Conservation (phyloP, 2,113 vertebrate species). For the Globicephala melas region DNA sequence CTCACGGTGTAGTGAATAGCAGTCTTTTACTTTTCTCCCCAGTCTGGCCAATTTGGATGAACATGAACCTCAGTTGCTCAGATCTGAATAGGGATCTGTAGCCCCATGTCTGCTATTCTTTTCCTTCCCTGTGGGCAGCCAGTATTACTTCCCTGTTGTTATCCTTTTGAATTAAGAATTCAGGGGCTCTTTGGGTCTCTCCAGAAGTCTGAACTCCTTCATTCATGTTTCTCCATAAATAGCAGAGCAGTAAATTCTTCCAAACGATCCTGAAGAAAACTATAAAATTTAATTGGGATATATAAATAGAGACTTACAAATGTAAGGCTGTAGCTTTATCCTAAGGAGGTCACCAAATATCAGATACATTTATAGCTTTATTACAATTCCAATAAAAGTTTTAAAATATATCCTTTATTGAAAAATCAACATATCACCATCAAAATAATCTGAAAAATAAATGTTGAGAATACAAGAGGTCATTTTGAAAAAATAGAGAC, state of each 20-base stretch:
- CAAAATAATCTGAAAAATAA: conserved; percentile 10
- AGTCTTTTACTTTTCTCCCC: not conserved
- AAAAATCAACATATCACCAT: not conserved
- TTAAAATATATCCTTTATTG: not conserved
- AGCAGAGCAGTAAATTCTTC: not conserved
- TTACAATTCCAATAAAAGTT: not conserved
- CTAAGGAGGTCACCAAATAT: not conserved
- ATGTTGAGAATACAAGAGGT: not conserved
- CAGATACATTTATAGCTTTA: not conserved
- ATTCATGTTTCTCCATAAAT: conserved; percentile 9
- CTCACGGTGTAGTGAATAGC: not conserved
- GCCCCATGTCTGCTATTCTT: not conserved
- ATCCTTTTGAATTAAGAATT: not conserved
- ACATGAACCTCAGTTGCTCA: not conserved
- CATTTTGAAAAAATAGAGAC: not conserved
- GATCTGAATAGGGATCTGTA: not conserved
- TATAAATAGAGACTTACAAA: not conserved
- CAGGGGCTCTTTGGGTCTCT: not conserved
- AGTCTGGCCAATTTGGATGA: not conserved
- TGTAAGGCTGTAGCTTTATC: not conserved
- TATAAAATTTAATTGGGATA: not conserved
- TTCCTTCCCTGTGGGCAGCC: not conserved
- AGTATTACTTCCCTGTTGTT: not conserved
- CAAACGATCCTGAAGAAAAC: not conserved
- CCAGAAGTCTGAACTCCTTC: not conserved